These are phyloP conservation scores for Amphipoea oculea DNA, from an alignment of 2,888 invertebrate species.

Conservation along the genomic window DNA sequence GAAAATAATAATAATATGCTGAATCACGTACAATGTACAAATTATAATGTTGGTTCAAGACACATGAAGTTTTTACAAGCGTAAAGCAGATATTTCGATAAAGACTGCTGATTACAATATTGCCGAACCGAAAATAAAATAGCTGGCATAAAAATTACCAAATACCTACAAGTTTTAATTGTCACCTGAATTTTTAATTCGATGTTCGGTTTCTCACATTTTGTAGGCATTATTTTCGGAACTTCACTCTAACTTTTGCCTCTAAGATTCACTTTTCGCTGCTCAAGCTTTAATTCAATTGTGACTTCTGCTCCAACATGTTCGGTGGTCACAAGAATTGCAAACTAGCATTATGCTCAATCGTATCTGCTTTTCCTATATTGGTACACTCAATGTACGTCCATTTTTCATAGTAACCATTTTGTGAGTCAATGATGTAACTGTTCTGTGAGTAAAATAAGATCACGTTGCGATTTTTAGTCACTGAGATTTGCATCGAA, in stretches of 20 bases:
- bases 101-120: neutral
- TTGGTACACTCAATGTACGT: constrained; percentile 30
- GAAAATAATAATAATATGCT: neutral
- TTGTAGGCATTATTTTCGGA: neutral
- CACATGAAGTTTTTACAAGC: too few relatives aligned
- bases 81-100: neutral
- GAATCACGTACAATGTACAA: too few relatives aligned
- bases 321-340: constrained; percentile 29
- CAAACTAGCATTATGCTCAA: constrained; percentile 56
- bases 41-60: neutral
- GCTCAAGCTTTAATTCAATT: neutral
- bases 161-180: neutral
- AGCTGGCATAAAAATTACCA: neutral
- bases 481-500: neutral
- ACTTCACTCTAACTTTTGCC: too few relatives aligned
- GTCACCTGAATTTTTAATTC: neutral
- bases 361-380: constrained; percentile 57
- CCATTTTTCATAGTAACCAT: constrained; percentile 52
- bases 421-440: constrained; percentile 48
- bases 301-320: constrained; percentile 1
- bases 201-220: neutral
- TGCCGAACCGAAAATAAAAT: neutral
- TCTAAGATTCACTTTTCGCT: too few relatives aligned
- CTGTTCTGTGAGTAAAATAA: constrained; percentile 17
- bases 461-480: constrained; percentile 6